Evolutionary conservation across 2,888 invertebrate species (phyloP).

Genomic region (Halocaridina rubra): DNA sequence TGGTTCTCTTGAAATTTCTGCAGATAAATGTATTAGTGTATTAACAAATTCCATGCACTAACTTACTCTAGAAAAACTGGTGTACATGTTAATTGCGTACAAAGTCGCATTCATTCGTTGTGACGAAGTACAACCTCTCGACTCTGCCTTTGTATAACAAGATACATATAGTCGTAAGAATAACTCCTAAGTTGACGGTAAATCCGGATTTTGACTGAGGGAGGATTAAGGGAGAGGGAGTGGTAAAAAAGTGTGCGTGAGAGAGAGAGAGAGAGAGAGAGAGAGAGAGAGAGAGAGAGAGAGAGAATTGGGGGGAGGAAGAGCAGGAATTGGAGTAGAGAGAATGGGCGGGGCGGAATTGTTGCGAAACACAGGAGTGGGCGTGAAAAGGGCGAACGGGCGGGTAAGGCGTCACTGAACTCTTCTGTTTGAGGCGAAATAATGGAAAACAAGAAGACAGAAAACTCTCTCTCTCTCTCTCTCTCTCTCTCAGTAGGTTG

Average conservation of each 20-base stretch:
- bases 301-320: neutral
- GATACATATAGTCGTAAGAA: too few relatives aligned
- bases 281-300: neutral
- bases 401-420: neutral
- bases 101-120: too few relatives aligned
- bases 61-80: too few relatives aligned
- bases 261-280: slow-evolving; percentile 3
- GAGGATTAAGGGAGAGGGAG: neutral
- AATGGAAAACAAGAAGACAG: neutral
- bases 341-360: neutral
- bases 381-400: neutral
- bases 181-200: too few relatives aligned
- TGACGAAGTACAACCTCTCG: too few relatives aligned
- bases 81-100: too few relatives aligned
- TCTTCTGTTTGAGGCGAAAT: neutral
- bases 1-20: too few relatives aligned
- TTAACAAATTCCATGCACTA: too few relatives aligned
- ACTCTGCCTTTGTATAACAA: too few relatives aligned
- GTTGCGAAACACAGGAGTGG: neutral
- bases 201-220: too few relatives aligned
- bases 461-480: neutral
- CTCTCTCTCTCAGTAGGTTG: neutral
- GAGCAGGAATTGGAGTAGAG: neutral
- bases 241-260: slow-evolving; percentile 14
- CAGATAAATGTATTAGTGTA: too few relatives aligned